Percentiles rank a stretch among this genome's conserved stretches.
Conservation (phyloP, 2,888 invertebrate genomes). For the Clusia tigrina region DNA sequence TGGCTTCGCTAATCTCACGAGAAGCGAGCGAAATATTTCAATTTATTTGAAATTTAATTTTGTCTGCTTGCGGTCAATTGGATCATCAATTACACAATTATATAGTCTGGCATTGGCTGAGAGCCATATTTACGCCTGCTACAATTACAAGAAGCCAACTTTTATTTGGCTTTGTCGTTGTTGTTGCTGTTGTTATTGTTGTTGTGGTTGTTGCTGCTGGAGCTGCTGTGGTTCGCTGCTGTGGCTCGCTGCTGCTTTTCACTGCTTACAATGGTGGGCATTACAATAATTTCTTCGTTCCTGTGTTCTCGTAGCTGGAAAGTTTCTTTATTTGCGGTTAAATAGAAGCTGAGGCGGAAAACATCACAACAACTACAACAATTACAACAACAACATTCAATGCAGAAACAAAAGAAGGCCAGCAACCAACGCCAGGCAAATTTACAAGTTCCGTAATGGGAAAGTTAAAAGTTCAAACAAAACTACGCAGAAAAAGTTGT, state of each 20-base stretch:
- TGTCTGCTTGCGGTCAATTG: conserved; percentile 35
- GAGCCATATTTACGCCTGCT: not conserved
- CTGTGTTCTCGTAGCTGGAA: not conserved
- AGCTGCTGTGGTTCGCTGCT: no score
- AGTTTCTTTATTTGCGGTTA: conserved; percentile 16
- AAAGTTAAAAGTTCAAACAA: conserved; percentile 28
- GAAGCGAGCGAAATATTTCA: no score
- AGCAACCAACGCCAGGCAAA: conserved; percentile 9
- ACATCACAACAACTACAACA: not conserved
- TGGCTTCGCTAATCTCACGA: no score
- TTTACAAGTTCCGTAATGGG: conserved; percentile 32
- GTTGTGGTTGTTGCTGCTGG: no score
- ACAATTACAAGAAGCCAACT: not conserved
- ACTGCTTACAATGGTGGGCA: no score
- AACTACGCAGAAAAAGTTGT: conserved; percentile 23
- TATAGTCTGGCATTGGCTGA: conserved; percentile 7
- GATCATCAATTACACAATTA: no score
- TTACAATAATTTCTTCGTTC: no score
- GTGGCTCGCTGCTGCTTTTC: no score
- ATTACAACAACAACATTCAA: not conserved
- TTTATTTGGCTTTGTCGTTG: no score
- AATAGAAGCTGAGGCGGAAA: conserved; percentile 12
- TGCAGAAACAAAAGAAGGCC: not conserved
- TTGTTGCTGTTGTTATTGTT: no score
- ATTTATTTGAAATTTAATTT: conserved; percentile 22